phyloP scores from a whole-genome alignment of 2,888 invertebrate genomes.

The Tiliacea aurago region DNA sequence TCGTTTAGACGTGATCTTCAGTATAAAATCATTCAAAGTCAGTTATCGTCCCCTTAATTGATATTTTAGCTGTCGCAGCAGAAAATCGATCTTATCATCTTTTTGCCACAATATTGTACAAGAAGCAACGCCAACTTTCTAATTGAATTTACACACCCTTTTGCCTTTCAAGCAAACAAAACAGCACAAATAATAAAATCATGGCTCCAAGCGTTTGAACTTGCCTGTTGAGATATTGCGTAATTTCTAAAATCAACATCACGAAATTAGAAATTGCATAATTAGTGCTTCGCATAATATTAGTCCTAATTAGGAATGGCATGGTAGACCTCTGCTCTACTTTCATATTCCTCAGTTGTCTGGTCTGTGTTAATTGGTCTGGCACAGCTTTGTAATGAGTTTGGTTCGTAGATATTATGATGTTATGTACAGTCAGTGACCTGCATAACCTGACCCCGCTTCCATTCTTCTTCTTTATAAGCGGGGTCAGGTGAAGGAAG shows the following conservation, averaged over 20 bases:
- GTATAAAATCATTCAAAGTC: too few species aligned
- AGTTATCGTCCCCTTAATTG: too few species aligned
- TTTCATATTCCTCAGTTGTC: slow-evolving; percentile 42
- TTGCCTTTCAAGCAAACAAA: background rate
- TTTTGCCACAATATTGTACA: background rate
- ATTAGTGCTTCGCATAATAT: slow-evolving; percentile 37
- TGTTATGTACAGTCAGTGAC: background rate
- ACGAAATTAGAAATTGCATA: slow-evolving; percentile 27
- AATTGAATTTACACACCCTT: slow-evolving; percentile 13
- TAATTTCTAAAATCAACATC: slow-evolving; percentile 43
- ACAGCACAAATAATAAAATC: slow-evolving; percentile 7
- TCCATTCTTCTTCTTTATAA: too few species aligned
- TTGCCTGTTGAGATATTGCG: background rate
- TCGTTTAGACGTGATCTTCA: too few species aligned
- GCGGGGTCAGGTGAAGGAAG: too few species aligned
- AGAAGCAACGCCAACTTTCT: background rate
- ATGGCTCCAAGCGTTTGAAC: slow-evolving; percentile 8
- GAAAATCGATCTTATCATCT: background rate
- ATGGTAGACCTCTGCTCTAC: slow-evolving; percentile 34
- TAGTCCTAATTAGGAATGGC: slow-evolving; percentile 39
- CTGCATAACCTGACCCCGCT: too few species aligned
- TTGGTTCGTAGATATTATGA: background rate
- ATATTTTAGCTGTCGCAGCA: too few species aligned
- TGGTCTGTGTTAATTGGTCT: slow-evolving; percentile 53
- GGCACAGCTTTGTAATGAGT: slow-evolving; percentile 35